Base-by-base conservation (phyloP, 2,888 invertebrate genomes). In the Limnephilus marmoratus region DNA sequence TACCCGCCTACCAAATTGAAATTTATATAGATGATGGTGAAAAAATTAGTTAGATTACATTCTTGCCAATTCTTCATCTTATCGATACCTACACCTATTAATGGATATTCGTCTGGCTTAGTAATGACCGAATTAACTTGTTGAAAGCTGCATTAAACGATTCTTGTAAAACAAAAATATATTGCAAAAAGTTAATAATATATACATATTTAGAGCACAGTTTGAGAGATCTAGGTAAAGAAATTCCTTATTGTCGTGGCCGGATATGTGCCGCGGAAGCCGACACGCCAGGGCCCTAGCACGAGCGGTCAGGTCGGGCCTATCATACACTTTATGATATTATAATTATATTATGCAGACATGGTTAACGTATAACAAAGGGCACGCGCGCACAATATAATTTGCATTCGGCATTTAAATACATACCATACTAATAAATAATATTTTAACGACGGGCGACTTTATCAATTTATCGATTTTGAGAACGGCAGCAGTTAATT, bases 171-270 rank as follows among this genome's bases (percentile, higher is more conserved):
- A 5, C 53, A 53, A 53, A 15, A 15, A 15, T 15, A 53, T 15
- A 41, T 41, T 41, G 1, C 9, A 9, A 9, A 41, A 41, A 41
- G 11, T 41, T 7, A 68, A 68, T 68, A 68, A 31, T 31, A 31
- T 31, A 68, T 68, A 68, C 24, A 1, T 68, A 68, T 68, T 18
- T 9, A 34, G 49, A 45, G 45, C n/a, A n/a, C 29, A 45, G 49
- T 86, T 45, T 86, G 86, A 29, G 24, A 49, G 15, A 29, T 29
- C 0, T 9, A 12, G 24, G 45, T 24, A 13, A 45, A 37, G 45
- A 83, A 37, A 45, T 86, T 86, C 85, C 85, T 85, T 13, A 45
- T n/a, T 41, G 86, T 37, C 85, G 37, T n/a, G 83, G 37, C 29
- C 86, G 86, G 86, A 86, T 29, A 45, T 85, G 49, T n/a, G 29